Evolutionary conservation across 2,797 vertebrate species (phyloP).

Genomic region (Sebastes melanostomus): DNA sequence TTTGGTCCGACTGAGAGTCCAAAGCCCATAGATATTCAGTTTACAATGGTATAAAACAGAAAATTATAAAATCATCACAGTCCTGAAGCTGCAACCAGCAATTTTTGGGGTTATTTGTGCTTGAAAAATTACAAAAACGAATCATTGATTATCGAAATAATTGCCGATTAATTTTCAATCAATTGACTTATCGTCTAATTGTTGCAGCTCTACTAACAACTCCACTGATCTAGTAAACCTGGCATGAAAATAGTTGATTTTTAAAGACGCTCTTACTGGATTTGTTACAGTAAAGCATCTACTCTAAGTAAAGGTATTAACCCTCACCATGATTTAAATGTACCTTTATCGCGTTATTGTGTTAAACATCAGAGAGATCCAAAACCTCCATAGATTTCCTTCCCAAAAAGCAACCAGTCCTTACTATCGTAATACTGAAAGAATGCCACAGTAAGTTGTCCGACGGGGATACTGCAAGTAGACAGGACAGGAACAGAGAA

Average conservation of each 20-base stretch:
- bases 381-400: constrained; percentile 18
- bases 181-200: not conserved
- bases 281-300: no score
- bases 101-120: not conserved
- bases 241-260: no score
- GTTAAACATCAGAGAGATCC: not conserved
- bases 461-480: constrained; percentile 44
- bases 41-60: not conserved
- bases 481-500: constrained; percentile 31
- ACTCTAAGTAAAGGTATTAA: not conserved
- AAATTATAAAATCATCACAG: not conserved
- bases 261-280: no score
- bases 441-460: constrained; percentile 59
- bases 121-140: not conserved
- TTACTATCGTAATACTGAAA: not conserved
- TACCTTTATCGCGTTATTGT: not conserved
- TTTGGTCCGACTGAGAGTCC: not conserved
- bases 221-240: no score
- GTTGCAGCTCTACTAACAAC: not conserved
- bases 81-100: not conserved
- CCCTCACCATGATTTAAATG: not conserved
- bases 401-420: not conserved
- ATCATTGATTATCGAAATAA: not conserved
- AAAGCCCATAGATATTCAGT: not conserved
- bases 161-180: not conserved